Evolutionary conservation across 2,797 vertebrate genomes (phyloP).

Genomic region (Paramormyrops hopkinsi): DNA sequence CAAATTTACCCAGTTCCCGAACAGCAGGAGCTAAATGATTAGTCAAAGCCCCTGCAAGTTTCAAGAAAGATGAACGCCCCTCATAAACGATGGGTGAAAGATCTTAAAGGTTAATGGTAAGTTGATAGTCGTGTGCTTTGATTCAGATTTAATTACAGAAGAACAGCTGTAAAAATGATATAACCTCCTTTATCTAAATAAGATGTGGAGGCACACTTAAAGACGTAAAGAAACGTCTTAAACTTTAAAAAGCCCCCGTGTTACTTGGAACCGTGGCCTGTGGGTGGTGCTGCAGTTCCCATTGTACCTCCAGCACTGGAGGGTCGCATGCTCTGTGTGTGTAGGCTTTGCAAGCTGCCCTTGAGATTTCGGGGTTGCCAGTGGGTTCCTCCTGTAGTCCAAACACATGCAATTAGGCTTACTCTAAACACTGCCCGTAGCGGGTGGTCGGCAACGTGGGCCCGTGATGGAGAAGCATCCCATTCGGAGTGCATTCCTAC

Average conservation of each 20-base stretch:
- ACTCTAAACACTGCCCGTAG: background rate
- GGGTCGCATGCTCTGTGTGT: background rate
- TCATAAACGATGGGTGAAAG: background rate
- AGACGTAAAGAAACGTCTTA: background rate
- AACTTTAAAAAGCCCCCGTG: background rate
- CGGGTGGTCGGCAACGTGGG: background rate
- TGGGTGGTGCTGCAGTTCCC: background rate
- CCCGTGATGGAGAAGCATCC: background rate
- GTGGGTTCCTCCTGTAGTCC: background rate
- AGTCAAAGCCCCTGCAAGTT: background rate
- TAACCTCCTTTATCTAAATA: background rate
- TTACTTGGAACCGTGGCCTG: background rate
- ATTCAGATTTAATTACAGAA: background rate
- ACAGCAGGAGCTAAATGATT: background rate
- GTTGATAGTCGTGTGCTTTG: background rate
- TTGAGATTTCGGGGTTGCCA: background rate
- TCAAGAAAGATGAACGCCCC: background rate
- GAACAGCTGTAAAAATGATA: background rate
- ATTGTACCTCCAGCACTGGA: background rate
- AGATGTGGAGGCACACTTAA: background rate
- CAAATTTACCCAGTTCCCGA: background rate
- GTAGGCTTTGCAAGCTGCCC: background rate
- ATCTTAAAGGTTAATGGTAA: background rate
- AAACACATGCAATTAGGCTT: background rate
- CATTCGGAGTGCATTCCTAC: background rate